phyloP scores from a whole-genome alignment of 2,113 vertebrate species.

The Acanthochromis polyacanthus region DNA sequence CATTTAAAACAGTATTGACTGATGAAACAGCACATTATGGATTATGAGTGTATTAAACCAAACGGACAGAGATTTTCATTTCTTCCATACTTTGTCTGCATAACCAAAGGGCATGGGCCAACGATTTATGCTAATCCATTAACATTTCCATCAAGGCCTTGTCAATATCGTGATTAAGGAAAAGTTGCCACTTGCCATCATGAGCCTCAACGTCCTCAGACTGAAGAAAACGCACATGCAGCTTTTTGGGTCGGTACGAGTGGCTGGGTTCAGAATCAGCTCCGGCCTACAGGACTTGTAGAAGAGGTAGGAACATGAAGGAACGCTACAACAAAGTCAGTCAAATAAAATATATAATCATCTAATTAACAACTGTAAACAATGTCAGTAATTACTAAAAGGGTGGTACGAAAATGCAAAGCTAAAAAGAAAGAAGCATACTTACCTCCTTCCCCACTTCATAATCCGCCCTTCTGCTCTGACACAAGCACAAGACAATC shows the following conservation, averaged over 20 bases:
- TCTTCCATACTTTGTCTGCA: constrained; percentile 35
- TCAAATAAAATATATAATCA: background rate
- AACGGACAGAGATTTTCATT: constrained; percentile 46
- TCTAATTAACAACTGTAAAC: background rate
- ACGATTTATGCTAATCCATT: constrained; percentile 48
- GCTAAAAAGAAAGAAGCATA: background rate
- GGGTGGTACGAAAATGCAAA: background rate
- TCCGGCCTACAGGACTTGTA: background rate
- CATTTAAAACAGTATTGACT: constrained; percentile 37
- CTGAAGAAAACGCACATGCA: constrained; percentile 12
- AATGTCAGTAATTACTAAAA: background rate
- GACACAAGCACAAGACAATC: constrained; percentile 4
- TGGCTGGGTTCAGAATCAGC: background rate
- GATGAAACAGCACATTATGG: constrained; percentile 21
- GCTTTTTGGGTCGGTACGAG: background rate
- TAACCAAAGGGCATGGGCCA: constrained; percentile 48
- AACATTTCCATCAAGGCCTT: constrained; percentile 47
- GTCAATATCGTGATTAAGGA: constrained; percentile 43
- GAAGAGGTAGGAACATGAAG: background rate
- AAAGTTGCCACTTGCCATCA: constrained; percentile 21
- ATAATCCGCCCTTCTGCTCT: constrained; percentile 12
- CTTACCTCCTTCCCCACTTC: background rate
- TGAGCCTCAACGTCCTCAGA: background rate
- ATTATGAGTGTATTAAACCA: constrained; percentile 60
- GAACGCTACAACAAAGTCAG: background rate